A percentile compares a stretch with the other conserved stretches of the same genome.
Conservation (phyloP, 2,888 invertebrate genomes). For the Linnaemya tessellans region DNA sequence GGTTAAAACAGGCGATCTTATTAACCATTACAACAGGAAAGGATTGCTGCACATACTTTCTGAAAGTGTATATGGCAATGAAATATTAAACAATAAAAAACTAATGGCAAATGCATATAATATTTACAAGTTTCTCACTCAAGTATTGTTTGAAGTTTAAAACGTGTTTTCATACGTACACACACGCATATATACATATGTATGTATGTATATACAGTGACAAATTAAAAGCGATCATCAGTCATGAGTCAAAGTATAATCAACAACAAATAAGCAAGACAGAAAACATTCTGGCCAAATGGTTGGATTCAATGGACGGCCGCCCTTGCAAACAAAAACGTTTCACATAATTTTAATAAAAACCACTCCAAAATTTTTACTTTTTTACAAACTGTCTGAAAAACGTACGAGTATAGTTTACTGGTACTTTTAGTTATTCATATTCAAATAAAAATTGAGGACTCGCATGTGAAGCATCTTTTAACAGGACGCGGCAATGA, state of each 20-base stretch:
- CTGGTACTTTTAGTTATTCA: background rate
- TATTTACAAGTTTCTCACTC: background rate
- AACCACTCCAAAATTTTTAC: slow-evolving; percentile 17
- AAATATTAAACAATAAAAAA: too few species aligned
- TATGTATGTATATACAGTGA: too few species aligned
- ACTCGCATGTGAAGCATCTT: slow-evolving; percentile 66
- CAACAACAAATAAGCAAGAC: background rate
- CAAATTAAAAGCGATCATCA: background rate
- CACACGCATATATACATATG: too few species aligned
- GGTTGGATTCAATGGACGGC: slow-evolving; percentile 11
- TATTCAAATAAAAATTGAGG: slow-evolving; percentile 24
- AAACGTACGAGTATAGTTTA: background rate
- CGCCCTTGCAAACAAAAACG: slow-evolving; percentile 34
- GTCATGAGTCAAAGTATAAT: background rate
- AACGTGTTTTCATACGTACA: background rate
- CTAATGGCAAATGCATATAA: background rate
- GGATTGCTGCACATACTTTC: too few species aligned
- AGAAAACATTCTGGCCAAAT: slow-evolving; percentile 13
- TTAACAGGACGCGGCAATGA: slow-evolving; percentile 62
- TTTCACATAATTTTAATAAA: slow-evolving; percentile 29
- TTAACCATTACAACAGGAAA: too few species aligned
- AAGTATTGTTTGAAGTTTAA: background rate
- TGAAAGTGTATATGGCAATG: too few species aligned
- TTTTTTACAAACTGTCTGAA: background rate
- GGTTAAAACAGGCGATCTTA: too few species aligned